phyloP scores from a whole-genome alignment of 2,113 vertebrate genomes.

The Poicephalus gulielmi region DNA sequence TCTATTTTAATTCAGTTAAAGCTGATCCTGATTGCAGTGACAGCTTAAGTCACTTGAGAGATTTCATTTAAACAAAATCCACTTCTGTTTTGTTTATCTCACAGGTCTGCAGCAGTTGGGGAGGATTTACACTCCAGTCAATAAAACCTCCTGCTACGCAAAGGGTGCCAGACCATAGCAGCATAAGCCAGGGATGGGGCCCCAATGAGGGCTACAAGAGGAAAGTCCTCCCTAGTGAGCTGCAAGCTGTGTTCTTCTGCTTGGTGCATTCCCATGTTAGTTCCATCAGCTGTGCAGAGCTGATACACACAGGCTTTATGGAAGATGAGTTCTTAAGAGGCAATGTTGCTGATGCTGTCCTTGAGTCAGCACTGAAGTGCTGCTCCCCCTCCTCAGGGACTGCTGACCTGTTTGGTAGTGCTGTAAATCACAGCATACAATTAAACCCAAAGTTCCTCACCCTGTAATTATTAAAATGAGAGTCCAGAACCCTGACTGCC shows the following conservation, averaged over 20 bases:
- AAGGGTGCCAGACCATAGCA: background rate
- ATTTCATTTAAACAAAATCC: background rate
- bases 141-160: background rate
- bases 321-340: background rate
- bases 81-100: background rate
- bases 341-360: background rate
- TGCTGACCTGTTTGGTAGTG: background rate
- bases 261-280: background rate
- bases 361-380: background rate
- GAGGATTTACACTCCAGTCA: background rate
- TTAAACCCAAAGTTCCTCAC: background rate
- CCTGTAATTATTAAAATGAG: background rate
- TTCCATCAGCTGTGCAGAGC: background rate
- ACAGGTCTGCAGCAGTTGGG: background rate
- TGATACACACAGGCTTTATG: rapidly evolving
- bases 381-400: rapidly evolving
- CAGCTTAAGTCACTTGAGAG: background rate
- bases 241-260: background rate
- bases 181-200: background rate
- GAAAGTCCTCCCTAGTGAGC: background rate
- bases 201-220: background rate
- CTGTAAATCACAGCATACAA: background rate
- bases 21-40: background rate
- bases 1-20: background rate
- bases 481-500: background rate